Evolutionary conservation across 23 tunicate species (phyloP), one percentile per base, ranked within the genome.

Genomic region (Ciona savignyi): DNA sequence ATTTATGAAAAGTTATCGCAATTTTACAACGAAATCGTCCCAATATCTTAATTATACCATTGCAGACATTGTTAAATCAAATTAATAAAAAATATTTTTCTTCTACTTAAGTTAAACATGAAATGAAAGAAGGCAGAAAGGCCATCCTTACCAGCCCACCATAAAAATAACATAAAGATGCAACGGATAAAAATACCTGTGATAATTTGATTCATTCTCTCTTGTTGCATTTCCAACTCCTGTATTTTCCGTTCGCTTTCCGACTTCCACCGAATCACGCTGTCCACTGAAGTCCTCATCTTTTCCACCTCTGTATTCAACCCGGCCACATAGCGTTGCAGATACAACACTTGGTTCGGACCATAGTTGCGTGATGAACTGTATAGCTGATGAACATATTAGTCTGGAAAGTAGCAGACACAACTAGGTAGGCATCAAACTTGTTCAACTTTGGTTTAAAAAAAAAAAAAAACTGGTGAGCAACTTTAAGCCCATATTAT

Each of bases 251-350:
- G 80, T 61, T 82, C 73, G 1, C 80, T 60, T 23, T 75, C 31
- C 15, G 80, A 82, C 62, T 82, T 82, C 80, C 80, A 82, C 11
- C 80, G 64, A 23, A 67, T 4, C 35, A 82, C 60, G 56, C 60
- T 60, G 9, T 82, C 74, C 1, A 82, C 63, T n/a, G 73, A 65
- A 19, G 65, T 73, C 32, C 68, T 68, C 29, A 74, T 27, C 4
- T 31, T 64, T 21, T 66, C 29, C 2, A 30, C 34, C 1, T 29
- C 29, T 23, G 70, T 19, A 2, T 25, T 33, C 33, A 48, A 35
- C 23, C 68, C 34, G 23, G 74, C 75, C 24, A 82, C 33, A 21
- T 19, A 4, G 4, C 71, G 71, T 60, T 70, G 77, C 49, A 68
- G 51, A 42, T 35, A 66, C 56, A 42, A 15, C 56, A 42, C 30